Conservation (phyloP, 1,140 invertebrate species). For the Lepidostoma basale region DNA sequence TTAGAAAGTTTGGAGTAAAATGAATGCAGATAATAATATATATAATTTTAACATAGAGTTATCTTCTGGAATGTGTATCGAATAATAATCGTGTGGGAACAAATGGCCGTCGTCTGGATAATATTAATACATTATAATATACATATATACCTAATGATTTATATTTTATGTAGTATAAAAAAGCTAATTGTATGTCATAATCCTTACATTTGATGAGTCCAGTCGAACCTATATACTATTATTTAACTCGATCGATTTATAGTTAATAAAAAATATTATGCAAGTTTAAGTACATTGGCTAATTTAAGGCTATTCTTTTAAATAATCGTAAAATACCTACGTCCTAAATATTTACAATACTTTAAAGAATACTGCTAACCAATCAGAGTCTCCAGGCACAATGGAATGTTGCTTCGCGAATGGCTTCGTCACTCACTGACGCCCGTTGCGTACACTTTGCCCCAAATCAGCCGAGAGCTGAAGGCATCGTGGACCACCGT, state of each 20-base stretch:
- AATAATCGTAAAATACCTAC: constrained; percentile 35
- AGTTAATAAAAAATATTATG: constrained; percentile 9
- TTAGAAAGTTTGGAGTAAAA: too few relatives aligned
- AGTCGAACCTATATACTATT: constrained; percentile 20
- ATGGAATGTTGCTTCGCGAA: constrained; percentile 39
- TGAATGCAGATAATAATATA: too few relatives aligned
- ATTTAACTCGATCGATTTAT: background rate
- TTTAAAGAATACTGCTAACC: constrained; percentile 37
- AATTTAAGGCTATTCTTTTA: constrained; percentile 27
- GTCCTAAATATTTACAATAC: constrained; percentile 42
- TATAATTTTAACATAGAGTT: too few relatives aligned
- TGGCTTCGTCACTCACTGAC: background rate
- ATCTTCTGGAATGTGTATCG: too few relatives aligned
- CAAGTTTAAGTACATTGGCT: constrained; percentile 32
- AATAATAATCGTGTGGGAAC: constrained; percentile 4
- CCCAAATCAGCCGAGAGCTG: too few relatives aligned
- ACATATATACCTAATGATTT: constrained; percentile 7
- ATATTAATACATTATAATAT: too few relatives aligned
- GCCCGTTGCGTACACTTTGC: too few relatives aligned
- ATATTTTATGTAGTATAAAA: constrained; percentile 29
- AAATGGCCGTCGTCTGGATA: background rate
- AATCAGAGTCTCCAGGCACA: constrained; percentile 43
- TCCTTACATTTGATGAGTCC: constrained; percentile 28
- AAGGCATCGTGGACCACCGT: too few relatives aligned
- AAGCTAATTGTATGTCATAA: constrained; percentile 26